Conservation (phyloP, 2,888 invertebrate genomes). For the Acanthoscelides obtectus region DNA sequence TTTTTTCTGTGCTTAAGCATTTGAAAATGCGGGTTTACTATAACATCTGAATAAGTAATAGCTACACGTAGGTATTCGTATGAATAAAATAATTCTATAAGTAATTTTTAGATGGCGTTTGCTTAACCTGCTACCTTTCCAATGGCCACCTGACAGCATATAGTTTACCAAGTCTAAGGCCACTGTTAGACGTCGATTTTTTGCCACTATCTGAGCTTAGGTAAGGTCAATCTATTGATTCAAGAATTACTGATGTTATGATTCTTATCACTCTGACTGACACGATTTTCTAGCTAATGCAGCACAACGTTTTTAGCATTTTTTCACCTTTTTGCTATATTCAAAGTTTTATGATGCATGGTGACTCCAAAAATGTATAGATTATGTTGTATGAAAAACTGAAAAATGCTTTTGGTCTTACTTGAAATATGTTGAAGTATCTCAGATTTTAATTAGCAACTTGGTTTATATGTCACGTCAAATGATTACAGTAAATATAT, state of each 20-base stretch:
- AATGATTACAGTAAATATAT: too few species aligned
- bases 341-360: background rate
- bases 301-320: conserved; percentile 21
- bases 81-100: background rate
- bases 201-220: conserved; percentile 91
- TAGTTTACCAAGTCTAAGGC: conserved; percentile 92
- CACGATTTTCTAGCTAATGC: conserved; percentile 30
- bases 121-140: conserved; percentile 89
- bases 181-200: conserved; percentile 89
- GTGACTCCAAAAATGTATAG: background rate
- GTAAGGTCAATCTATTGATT: conserved; percentile 52
- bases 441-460: too few species aligned
- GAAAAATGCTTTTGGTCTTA: too few species aligned
- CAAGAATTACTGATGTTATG: conserved; percentile 6
- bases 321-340: background rate
- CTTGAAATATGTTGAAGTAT: too few species aligned
- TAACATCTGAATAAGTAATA: too few species aligned
- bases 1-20: too few species aligned
- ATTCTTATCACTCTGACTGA: conserved; percentile 8
- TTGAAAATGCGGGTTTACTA: too few species aligned
- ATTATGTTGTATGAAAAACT: too few species aligned
- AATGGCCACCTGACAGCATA: conserved; percentile 91
- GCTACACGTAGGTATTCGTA: too few species aligned
- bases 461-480: too few species aligned
- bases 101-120: conserved; percentile 73